Evolutionary conservation across 2,888 invertebrate genomes (phyloP).

Genomic region (Nomada goodeniana): DNA sequence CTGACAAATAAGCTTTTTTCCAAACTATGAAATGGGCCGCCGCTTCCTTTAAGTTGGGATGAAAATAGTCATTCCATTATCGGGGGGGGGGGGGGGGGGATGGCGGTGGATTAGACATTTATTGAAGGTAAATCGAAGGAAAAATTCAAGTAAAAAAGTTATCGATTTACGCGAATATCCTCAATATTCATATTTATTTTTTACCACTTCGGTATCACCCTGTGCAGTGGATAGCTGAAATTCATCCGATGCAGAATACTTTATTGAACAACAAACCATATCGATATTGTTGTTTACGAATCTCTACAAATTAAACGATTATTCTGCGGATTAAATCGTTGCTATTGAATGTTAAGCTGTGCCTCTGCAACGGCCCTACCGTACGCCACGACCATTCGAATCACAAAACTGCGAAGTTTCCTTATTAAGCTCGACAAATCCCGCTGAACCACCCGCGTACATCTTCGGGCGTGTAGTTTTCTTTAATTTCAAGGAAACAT

Average conservation of each 20-base stretch:
- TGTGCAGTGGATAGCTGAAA: neutral
- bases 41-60: neutral
- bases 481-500: neutral
- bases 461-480: neutral
- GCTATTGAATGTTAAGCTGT: neutral
- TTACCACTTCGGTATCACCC: no score
- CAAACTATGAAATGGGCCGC: neutral
- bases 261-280: neutral
- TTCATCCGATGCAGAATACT: neutral
- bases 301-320: conserved; percentile 29
- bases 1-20: conserved; percentile 32
- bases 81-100: no score
- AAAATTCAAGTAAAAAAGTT: no score
- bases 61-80: neutral
- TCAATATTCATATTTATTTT: no score
- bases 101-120: neutral
- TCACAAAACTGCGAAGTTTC: conserved; percentile 38
- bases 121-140: neutral
- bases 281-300: conserved; percentile 23
- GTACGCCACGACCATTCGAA: conserved; percentile 15
- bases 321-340: conserved; percentile 9
- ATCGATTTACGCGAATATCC: no score
- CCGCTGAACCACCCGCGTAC: neutral
- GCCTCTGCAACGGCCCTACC: neutral
- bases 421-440: conserved; percentile 12